Percentiles rank a stretch among this genome's conserved stretches.
phyloP scores from a whole-genome alignment of 2,888 invertebrate species.

The Phortica magna region DNA sequence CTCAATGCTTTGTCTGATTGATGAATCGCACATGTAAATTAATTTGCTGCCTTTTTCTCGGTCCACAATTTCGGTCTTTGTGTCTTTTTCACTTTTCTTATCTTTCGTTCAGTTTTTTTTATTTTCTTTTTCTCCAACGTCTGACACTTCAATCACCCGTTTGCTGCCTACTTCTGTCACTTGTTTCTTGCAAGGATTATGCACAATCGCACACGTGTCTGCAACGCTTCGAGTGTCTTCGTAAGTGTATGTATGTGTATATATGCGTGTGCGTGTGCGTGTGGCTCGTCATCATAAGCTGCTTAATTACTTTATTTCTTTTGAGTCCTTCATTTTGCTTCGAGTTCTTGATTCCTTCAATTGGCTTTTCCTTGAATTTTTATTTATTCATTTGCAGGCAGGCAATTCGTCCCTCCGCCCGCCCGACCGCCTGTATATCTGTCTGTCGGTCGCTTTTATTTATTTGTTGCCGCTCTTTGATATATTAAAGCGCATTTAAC shows the following conservation, averaged over 20 bases:
- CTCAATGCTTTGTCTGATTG: conserved; percentile 57
- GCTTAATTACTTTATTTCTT: conserved; percentile 71
- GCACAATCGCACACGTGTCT: conserved; percentile 35
- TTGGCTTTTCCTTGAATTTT: conserved; percentile 52
- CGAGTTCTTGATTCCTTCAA: conserved; percentile 30
- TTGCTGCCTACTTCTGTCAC: no score
- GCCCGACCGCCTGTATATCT: no score
- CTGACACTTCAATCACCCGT: no score
- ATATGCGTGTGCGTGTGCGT: background rate
- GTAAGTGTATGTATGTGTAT: conserved; percentile 20
- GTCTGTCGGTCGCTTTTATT: conserved; percentile 31
- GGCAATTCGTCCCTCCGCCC: background rate
- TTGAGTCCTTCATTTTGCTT: conserved; percentile 49
- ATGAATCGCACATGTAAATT: conserved; percentile 73
- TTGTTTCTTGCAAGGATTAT: conserved; percentile 62
- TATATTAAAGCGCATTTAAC: conserved; percentile 66
- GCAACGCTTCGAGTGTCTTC: background rate
- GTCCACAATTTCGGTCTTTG: conserved; percentile 42
- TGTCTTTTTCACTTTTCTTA: conserved; percentile 52
- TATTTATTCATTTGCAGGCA: conserved; percentile 20
- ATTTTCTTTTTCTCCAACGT: conserved; percentile 24
- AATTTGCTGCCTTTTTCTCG: conserved; percentile 66
- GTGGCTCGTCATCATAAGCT: conserved; percentile 51
- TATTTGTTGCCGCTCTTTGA: conserved; percentile 57
- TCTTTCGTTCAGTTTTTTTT: background rate